Evolutionary conservation across 2,797 vertebrate genomes (phyloP).

Genomic region (Parambassis ranga): DNA sequence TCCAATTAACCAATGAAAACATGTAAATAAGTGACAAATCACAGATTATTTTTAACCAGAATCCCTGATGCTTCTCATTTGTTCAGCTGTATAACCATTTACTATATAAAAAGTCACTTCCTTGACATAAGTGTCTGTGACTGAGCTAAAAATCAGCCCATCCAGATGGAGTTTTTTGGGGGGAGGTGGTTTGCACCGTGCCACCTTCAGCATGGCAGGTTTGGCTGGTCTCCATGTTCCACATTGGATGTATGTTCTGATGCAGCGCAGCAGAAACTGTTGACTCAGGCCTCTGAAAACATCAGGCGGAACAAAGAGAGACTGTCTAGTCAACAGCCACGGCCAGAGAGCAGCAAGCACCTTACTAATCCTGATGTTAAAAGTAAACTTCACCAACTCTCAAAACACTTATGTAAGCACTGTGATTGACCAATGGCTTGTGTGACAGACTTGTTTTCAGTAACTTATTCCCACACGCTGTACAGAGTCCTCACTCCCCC

Average conservation of each 20-base stretch:
- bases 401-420: constrained; percentile 54
- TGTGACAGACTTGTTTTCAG: constrained; percentile 1
- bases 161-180: constrained; percentile 1
- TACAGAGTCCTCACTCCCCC: constrained; percentile 10
- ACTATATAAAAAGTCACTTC: neutral
- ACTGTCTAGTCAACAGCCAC: constrained; percentile 63
- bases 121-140: neutral
- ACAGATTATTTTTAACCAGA: too few relatives aligned
- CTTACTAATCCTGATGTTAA: constrained; percentile 61
- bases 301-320: constrained; percentile 67
- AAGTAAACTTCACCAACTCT: constrained; percentile 56
- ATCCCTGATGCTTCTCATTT: too few relatives aligned
- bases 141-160: neutral
- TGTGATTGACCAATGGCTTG: constrained; percentile 6
- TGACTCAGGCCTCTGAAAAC: constrained; percentile 73
- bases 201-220: constrained; percentile 19
- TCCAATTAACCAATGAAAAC: too few relatives aligned
- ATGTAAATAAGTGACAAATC: too few relatives aligned
- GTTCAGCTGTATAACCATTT: neutral
- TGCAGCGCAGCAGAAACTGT: constrained; percentile 69
- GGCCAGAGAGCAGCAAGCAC: constrained; percentile 56
- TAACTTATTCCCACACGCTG: neutral
- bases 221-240: constrained; percentile 59
- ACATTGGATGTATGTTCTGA: constrained; percentile 66
- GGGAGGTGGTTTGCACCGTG: constrained; percentile 26